Evolutionary conservation across 2,888 invertebrate genomes (phyloP).

Genomic region (Meganola albula): DNA sequence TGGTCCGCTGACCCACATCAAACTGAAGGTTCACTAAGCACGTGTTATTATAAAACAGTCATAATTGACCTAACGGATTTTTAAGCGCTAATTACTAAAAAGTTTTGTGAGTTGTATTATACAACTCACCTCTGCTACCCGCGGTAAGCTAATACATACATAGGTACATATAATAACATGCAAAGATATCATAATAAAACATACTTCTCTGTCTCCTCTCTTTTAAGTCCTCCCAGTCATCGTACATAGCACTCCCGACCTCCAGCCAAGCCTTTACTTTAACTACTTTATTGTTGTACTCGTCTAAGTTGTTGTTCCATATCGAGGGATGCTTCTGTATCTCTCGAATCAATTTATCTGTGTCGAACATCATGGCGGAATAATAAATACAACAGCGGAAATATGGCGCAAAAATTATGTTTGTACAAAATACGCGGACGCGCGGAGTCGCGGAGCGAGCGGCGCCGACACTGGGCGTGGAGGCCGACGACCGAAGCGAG

Average conservation of each 20-base stretch:
- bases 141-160: too few relatives aligned
- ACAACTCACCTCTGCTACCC: too few relatives aligned
- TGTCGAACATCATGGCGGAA: slow-evolving; percentile 18
- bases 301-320: slow-evolving; percentile 21
- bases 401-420: too few relatives aligned
- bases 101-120: too few relatives aligned
- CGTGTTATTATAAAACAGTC: too few relatives aligned
- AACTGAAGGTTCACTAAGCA: too few relatives aligned
- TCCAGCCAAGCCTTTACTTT: slow-evolving; percentile 24
- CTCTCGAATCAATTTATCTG: slow-evolving; percentile 23
- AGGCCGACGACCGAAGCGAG: background rate
- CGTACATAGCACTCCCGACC: slow-evolving; percentile 21
- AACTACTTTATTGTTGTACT: slow-evolving; percentile 22
- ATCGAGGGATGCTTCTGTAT: slow-evolving; percentile 24
- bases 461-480: background rate
- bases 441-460: background rate
- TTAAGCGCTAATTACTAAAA: too few relatives aligned
- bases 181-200: slow-evolving; percentile 7
- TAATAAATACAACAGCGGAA: background rate
- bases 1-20: too few relatives aligned
- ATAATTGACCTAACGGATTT: background rate
- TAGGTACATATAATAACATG: too few relatives aligned
- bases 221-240: slow-evolving; percentile 22
- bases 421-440: background rate
- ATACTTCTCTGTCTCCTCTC: slow-evolving; percentile 22